A percentile compares a stretch with the other conserved stretches of the same genome.
phyloP scores from a whole-genome alignment of 2,888 invertebrate genomes.

The Drosophila siamana region DNA sequence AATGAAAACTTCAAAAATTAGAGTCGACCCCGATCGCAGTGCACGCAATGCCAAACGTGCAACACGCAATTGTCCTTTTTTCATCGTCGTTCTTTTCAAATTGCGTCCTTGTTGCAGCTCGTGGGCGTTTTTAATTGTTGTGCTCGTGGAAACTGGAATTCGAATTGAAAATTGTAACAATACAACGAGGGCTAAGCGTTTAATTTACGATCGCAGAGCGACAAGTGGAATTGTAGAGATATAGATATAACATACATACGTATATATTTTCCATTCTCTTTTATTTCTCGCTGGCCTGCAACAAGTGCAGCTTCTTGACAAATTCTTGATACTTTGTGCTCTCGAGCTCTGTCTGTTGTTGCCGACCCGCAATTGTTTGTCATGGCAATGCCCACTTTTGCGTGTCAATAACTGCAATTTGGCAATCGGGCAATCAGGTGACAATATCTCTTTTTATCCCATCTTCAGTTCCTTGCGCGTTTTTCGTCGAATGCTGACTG shows the following conservation, averaged over 20 bases:
- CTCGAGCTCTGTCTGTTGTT: conserved; percentile 5
- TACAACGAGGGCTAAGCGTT: conserved; percentile 37
- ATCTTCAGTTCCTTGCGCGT: neutral
- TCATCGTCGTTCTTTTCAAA: conserved; percentile 5
- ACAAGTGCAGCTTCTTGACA: conserved; percentile 8
- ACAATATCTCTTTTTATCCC: conserved; percentile 17
- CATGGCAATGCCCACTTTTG: conserved; percentile 11
- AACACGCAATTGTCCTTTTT: conserved; percentile 67
- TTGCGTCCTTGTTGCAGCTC: conserved; percentile 8
- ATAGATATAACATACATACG: too few species aligned
- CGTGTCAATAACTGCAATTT: conserved; percentile 55
- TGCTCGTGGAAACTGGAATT: conserved; percentile 10
- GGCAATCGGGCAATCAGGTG: conserved; percentile 37
- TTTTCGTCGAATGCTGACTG: neutral
- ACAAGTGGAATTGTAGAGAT: conserved; percentile 44
- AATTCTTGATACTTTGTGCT: neutral
- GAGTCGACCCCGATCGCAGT: neutral
- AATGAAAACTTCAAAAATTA: conserved; percentile 42
- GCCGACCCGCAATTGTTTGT: conserved; percentile 19
- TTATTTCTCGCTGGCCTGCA: neutral
- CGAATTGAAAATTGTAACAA: conserved; percentile 43
- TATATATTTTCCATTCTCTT: too few species aligned
- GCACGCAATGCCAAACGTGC: conserved; percentile 33
- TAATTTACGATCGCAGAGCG: conserved; percentile 57
- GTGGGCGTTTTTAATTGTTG: conserved; percentile 67